These are phyloP conservation scores for Coryphaenoides rupestris DNA, from an alignment of 2,113 vertebrate species.

Conservation along the genomic window DNA sequence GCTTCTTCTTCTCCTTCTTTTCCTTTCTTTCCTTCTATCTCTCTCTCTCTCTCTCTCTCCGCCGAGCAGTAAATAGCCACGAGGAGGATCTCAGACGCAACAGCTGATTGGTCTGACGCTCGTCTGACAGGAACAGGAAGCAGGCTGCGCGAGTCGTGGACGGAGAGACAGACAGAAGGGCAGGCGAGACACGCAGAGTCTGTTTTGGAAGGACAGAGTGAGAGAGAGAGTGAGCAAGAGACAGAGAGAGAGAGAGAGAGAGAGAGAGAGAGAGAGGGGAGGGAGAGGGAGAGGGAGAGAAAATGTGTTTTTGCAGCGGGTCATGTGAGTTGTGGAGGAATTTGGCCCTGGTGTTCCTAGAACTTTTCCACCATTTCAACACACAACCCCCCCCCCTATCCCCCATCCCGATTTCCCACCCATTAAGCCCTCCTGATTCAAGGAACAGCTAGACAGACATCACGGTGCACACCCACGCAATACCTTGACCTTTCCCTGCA, in stretches of 20 bases:
- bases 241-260: constrained; percentile 2
- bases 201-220: constrained; percentile 38
- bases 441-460: too few species aligned
- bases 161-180: constrained; percentile 33
- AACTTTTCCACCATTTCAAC: not conserved
- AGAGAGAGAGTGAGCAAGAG: not conserved
- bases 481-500: too few species aligned
- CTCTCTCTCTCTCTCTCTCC: constrained; percentile 51
- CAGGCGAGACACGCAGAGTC: constrained; percentile 43
- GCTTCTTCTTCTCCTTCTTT: constrained; percentile 55
- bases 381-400: too few species aligned
- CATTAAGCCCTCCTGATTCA: too few species aligned
- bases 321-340: not conserved
- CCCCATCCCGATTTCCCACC: too few species aligned
- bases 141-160: constrained; percentile 54
- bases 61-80: constrained; percentile 77
- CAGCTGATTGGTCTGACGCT: constrained; percentile 76
- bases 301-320: not conserved
- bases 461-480: too few species aligned
- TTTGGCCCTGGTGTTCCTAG: not conserved
- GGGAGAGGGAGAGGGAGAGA: too few species aligned
- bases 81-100: constrained; percentile 72
- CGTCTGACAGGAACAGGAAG: constrained; percentile 78
- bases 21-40: constrained; percentile 46
- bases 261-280: not conserved